These are phyloP conservation scores for Picus viridis DNA, from an alignment of 2,797 vertebrate genomes.

Conservation along the genomic window DNA sequence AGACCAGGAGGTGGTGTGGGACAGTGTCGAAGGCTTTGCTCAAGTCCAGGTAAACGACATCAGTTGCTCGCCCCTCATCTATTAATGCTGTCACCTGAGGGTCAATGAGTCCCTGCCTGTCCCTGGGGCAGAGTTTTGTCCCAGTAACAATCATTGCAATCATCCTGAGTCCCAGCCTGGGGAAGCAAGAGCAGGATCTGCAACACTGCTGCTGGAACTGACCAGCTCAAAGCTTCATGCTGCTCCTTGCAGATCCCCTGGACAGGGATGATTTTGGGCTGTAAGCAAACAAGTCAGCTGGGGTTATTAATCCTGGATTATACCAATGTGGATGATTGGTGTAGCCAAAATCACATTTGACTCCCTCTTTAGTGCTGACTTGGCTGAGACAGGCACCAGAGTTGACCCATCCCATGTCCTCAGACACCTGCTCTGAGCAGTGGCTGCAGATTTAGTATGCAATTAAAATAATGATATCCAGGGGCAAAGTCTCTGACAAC, in stretches of 20 bases:
- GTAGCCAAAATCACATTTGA: background rate
- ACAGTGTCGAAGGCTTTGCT: too few species aligned
- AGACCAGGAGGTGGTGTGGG: too few species aligned
- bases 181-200: background rate
- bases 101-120: background rate
- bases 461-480: slow-evolving; percentile 14
- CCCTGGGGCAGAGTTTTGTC: background rate
- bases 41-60: too few species aligned
- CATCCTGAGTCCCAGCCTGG: background rate
- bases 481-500: background rate
- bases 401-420: background rate
- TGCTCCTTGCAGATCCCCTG: background rate
- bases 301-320: background rate
- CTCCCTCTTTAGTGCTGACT: background rate
- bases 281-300: background rate
- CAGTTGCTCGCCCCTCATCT: too few species aligned
- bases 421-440: background rate
- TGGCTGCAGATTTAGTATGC: background rate
- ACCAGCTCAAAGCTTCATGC: background rate
- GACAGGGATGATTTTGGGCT: background rate
- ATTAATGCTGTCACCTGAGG: too few species aligned
- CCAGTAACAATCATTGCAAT: background rate
- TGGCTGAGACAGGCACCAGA: background rate
- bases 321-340: background rate
- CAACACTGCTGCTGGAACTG: background rate